phyloP scores from a whole-genome alignment of 2,113 vertebrate genomes.

The Ardeotis arabs region DNA sequence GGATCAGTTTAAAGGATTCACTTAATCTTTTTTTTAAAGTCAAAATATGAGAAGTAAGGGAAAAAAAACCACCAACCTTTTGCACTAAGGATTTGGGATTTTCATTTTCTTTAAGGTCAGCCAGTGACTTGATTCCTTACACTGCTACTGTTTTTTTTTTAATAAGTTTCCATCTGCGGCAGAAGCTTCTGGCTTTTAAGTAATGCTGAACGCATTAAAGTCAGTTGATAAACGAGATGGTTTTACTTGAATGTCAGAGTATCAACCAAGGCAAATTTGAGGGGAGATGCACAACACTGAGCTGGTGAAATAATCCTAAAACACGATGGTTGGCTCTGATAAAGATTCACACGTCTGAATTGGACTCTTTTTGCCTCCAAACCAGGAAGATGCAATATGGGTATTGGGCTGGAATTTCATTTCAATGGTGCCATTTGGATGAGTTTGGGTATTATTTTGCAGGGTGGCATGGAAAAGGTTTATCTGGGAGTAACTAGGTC shows the following conservation, averaged over 20 bases:
- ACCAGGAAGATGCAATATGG: not conserved
- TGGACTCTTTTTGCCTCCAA: not conserved
- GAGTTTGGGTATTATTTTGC: not conserved
- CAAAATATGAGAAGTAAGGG: conserved; percentile 25
- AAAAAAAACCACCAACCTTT: not conserved
- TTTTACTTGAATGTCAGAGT: conserved; percentile 51
- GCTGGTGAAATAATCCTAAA: not conserved
- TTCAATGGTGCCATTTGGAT: not conserved
- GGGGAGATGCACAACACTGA: not conserved
- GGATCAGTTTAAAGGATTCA: conserved; percentile 58
- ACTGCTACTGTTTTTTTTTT: not conserved
- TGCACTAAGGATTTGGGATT: conserved; percentile 48
- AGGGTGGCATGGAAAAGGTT: not conserved
- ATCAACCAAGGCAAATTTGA: conserved; percentile 31
- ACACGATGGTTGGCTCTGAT: not conserved
- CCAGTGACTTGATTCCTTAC: not conserved
- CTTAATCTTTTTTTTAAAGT: conserved; percentile 55
- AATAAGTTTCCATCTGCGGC: conserved; percentile 23
- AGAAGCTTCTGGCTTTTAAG: conserved; percentile 39
- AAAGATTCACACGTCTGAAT: fast-evolving
- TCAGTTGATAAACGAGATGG: conserved; percentile 14
- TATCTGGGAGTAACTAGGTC: not conserved
- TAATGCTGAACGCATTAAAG: conserved; percentile 27
- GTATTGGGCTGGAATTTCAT: not conserved
- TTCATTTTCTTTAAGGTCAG: conserved; percentile 66